Conservation (phyloP, 1,140 invertebrate genomes). For the Micrasema longulum region DNA sequence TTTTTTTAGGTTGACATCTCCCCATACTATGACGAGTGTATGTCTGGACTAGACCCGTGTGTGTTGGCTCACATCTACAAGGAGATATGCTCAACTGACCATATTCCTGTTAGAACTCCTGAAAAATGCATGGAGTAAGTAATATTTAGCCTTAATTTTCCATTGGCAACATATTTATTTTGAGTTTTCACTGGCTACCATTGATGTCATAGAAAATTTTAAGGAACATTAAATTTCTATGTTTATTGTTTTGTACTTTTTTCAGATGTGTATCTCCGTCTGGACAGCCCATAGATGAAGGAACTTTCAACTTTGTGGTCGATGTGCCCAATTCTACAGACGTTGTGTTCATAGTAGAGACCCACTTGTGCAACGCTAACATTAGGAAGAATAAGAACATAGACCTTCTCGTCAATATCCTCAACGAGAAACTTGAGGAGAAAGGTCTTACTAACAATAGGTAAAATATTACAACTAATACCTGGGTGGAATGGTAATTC, state of each 20-base stretch:
- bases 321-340: slow-evolving; percentile 78
- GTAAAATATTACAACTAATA: too few species aligned
- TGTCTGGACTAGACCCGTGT: slow-evolving; percentile 74
- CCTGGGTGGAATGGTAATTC: too few species aligned
- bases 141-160: too few species aligned
- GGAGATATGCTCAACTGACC: slow-evolving; percentile 77
- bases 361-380: slow-evolving; percentile 83
- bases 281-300: slow-evolving; percentile 77
- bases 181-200: neutral
- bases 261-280: slow-evolving; percentile 73
- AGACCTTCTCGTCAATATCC: slow-evolving; percentile 72
- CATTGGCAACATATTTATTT: neutral
- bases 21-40: slow-evolving; percentile 75
- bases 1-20: slow-evolving; percentile 68
- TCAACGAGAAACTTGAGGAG: slow-evolving; percentile 76
- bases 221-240: too few species aligned
- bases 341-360: slow-evolving; percentile 89
- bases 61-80: slow-evolving; percentile 82
- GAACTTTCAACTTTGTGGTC: slow-evolving; percentile 72
- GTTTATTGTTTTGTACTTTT: slow-evolving; percentile 6
- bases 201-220: neutral
- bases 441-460: slow-evolving; percentile 75
- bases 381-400: slow-evolving; percentile 74
- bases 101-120: slow-evolving; percentile 82
- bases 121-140: slow-evolving; percentile 82